Evolutionary conservation across 2,113 vertebrate genomes (phyloP), one percentile per base, ranked within the genome.

Genomic region (Tachuris rubrigastra): DNA sequence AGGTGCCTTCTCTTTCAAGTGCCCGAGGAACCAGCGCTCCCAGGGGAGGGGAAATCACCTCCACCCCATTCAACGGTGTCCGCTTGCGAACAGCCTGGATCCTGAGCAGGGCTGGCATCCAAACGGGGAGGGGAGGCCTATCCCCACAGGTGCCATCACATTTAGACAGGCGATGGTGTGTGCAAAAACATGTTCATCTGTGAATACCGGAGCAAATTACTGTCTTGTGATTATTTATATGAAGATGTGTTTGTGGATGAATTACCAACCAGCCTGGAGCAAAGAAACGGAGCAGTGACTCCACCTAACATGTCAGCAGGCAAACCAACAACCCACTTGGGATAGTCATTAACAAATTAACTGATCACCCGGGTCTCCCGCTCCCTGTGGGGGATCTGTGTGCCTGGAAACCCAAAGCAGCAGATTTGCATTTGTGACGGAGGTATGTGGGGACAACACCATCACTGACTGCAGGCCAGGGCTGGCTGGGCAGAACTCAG

Each of bases 311-410:
- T 14, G 58, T 59, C 91, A 83, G 65, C 84, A 42, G n/a, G 50
- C 30, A 66, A 75, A 71, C 41, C 75, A 75, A 31, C 84, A 87
- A 25, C 74, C 42, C 73, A 8, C 67, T 31, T 35, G 76, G 94
- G 86, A 58, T 3, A 74, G 73, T 68, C 84, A 87, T 87, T 91
- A 95, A 83, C 80, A 41, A 93, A 92, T 95, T 56, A 92, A 74
- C 84, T 18, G 66, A 76, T 85, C 86, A 71, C 52, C 73, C 58
- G 0, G 58, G 77, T 59, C 66, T 87, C 42, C 37, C 6, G 24
- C 65, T 91, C 65, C 76, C 80, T 0, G 0, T 14, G 62, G 69
- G 75, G 50, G 19, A 4, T 44, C 63, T 25, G n/a, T 74, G 74
- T 82, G 92, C 77, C 52, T 44, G n/a, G 31, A 69, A 87, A 79